A percentile compares a stretch with the other conserved stretches of the same genome.
Conservation (phyloP, 2,113 vertebrate species). For the Blennius ocellaris region DNA sequence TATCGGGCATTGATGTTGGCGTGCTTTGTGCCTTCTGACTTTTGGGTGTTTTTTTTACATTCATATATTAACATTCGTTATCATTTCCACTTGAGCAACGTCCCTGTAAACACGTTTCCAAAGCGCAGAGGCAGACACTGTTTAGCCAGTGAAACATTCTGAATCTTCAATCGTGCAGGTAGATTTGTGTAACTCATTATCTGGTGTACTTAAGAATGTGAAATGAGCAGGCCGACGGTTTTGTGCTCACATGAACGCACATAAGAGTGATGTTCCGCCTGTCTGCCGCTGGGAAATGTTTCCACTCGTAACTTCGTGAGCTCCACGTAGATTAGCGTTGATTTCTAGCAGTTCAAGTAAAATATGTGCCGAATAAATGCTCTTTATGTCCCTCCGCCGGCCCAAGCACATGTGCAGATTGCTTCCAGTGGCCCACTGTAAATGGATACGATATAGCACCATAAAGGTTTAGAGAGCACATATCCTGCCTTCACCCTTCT, state of each 20-base stretch:
- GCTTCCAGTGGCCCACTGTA: slow-evolving; percentile 28
- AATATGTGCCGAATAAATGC: slow-evolving; percentile 44
- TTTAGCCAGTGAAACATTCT: neutral
- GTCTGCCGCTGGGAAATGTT: neutral
- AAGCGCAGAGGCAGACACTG: slow-evolving; percentile 15
- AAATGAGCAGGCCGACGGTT: slow-evolving; percentile 13
- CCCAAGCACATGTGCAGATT: slow-evolving; percentile 31
- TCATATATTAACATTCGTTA: neutral
- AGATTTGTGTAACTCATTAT: slow-evolving; percentile 10
- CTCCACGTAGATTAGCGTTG: neutral
- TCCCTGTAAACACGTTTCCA: slow-evolving; percentile 5
- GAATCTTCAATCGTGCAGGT: slow-evolving; percentile 6
- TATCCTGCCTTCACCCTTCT: slow-evolving; percentile 19
- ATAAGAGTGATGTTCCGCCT: slow-evolving; percentile 3
- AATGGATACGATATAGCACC: slow-evolving; percentile 28
- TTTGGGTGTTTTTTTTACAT: neutral
- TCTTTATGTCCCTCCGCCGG: neutral
- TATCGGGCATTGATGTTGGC: too few species aligned
- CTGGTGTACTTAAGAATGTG: slow-evolving; percentile 28
- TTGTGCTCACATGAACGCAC: slow-evolving; percentile 6
- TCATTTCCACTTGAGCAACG: neutral
- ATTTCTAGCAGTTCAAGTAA: slow-evolving; percentile 31
- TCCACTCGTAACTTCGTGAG: slow-evolving; percentile 31
- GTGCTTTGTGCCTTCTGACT: neutral
- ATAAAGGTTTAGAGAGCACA: slow-evolving; percentile 33